Conservation (phyloP, 1,140 invertebrate genomes). For the Solen grandis region DNA sequence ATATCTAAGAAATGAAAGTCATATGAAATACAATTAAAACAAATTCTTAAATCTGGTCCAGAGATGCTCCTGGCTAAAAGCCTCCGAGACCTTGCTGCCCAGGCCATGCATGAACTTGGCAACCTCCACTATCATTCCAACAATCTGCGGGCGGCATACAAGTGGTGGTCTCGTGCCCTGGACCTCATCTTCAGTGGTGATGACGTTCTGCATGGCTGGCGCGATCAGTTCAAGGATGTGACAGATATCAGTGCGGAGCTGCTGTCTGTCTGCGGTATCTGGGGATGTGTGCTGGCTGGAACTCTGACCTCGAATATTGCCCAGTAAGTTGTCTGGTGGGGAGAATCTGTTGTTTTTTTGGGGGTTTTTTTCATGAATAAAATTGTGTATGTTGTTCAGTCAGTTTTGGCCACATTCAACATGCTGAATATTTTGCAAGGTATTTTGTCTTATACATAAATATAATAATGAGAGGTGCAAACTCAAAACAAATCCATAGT, state of each 20-base stretch:
- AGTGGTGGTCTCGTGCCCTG: slow-evolving; percentile 76
- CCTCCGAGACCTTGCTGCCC: slow-evolving; percentile 75
- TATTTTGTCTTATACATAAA: too few relatives aligned
- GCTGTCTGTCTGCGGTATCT: slow-evolving; percentile 78
- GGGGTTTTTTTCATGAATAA: not conserved
- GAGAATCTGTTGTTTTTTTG: not conserved
- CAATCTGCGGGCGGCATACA: slow-evolving; percentile 75
- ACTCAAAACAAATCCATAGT: too few relatives aligned
- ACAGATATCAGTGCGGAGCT: slow-evolving; percentile 70
- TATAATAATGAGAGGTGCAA: too few relatives aligned
- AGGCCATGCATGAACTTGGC: slow-evolving; percentile 80
- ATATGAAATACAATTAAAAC: too few relatives aligned
- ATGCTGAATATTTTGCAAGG: too few relatives aligned
- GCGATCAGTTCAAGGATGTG: slow-evolving; percentile 53
- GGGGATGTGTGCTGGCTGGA: slow-evolving; percentile 79
- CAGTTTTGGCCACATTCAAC: not conserved
- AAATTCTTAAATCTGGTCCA: too few relatives aligned
- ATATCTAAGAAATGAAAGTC: too few relatives aligned
- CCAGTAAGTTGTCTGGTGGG: slow-evolving; percentile 72
- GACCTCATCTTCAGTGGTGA: slow-evolving; percentile 71
- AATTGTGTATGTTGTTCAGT: not conserved
- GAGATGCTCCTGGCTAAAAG: slow-evolving; percentile 77
- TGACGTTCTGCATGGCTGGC: slow-evolving; percentile 74
- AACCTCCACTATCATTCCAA: slow-evolving; percentile 78
- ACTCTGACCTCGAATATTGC: slow-evolving; percentile 79